phyloP scores from a whole-genome alignment of 2,113 vertebrate genomes.

The Bathybates hornii region DNA sequence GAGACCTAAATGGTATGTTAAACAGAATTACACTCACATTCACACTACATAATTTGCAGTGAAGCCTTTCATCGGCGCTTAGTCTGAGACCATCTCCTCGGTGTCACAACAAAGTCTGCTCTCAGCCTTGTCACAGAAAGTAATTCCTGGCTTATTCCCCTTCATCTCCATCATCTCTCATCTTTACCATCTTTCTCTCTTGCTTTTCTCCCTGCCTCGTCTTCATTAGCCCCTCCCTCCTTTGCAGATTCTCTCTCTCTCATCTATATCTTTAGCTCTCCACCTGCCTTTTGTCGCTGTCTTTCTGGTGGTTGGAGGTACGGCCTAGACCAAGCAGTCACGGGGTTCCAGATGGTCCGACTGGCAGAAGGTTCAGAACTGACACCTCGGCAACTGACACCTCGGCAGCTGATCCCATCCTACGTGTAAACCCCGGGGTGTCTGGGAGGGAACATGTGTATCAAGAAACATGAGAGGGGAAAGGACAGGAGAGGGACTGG shows the following conservation, averaged over 20 bases:
- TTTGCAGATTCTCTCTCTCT: not conserved
- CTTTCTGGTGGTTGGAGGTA: not conserved
- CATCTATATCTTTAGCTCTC: slow-evolving; percentile 2
- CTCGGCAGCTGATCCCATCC: slow-evolving; percentile 40
- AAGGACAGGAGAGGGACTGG: slow-evolving; percentile 34
- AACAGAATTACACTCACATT: slow-evolving; percentile 1
- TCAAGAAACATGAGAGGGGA: slow-evolving; percentile 20
- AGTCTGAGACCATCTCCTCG: not conserved
- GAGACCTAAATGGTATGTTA: not conserved
- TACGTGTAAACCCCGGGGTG: slow-evolving; percentile 29
- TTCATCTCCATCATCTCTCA: slow-evolving; percentile 32
- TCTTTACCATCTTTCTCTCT: slow-evolving; percentile 2
- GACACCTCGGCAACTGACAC: slow-evolving; percentile 31
- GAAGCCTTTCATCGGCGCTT: not conserved
- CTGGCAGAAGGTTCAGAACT: slow-evolving; percentile 30
- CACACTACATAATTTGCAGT: not conserved
- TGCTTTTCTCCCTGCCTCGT: slow-evolving; percentile 7
- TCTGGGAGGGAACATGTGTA: slow-evolving; percentile 1
- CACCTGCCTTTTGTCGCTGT: not conserved
- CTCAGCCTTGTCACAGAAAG: not conserved
- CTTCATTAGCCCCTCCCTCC: slow-evolving; percentile 15
- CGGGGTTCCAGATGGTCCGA: slow-evolving; percentile 52
- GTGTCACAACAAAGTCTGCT: slow-evolving; percentile 9
- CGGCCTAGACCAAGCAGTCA: not conserved
- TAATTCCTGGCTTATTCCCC: slow-evolving; percentile 2